Conservation (phyloP, 2,888 invertebrate genomes). For the Acronicta aceris region DNA sequence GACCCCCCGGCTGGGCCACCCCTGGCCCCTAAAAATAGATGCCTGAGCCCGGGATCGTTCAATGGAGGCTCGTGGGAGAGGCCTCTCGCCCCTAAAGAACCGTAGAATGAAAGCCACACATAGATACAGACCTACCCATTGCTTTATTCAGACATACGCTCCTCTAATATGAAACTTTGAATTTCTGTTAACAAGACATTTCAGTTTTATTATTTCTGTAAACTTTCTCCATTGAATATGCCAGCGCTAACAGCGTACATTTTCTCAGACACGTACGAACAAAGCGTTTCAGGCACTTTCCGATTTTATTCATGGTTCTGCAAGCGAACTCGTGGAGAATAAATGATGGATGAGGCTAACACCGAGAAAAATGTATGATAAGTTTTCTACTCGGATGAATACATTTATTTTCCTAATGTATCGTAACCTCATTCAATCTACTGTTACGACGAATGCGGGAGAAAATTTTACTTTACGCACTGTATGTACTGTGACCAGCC, state of each 20-base stretch:
- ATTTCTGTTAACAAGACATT: constrained; percentile 33
- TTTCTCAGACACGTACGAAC: constrained; percentile 33
- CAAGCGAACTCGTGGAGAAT: constrained; percentile 15
- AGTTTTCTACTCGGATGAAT: constrained; percentile 6
- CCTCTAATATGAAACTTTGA: constrained; percentile 22
- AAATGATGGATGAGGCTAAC: constrained; percentile 14
- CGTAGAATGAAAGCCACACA: constrained; percentile 40
- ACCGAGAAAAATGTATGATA: constrained; percentile 6
- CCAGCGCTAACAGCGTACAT: constrained; percentile 13
- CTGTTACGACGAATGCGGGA: constrained; percentile 2
- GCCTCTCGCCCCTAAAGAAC: constrained; percentile 42
- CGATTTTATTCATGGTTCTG: constrained; percentile 41
- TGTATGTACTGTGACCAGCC: constrained; percentile 7
- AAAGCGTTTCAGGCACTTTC: constrained; percentile 41
- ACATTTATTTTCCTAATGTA: constrained; percentile 2
- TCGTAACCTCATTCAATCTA: constrained; percentile 1
- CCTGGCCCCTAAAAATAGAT: constrained; percentile 84
- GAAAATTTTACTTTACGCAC: neutral
- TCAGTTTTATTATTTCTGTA: constrained; percentile 41
- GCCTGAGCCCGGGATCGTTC: constrained; percentile 81
- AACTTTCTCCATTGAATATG: constrained; percentile 47
- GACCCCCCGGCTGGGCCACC: constrained; percentile 62
- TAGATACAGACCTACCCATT: constrained; percentile 24
- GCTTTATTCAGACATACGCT: constrained; percentile 19
- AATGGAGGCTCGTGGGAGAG: constrained; percentile 73